These are phyloP conservation scores for Thecophora atra DNA, from an alignment of 2,888 invertebrate genomes.

Conservation along the genomic window DNA sequence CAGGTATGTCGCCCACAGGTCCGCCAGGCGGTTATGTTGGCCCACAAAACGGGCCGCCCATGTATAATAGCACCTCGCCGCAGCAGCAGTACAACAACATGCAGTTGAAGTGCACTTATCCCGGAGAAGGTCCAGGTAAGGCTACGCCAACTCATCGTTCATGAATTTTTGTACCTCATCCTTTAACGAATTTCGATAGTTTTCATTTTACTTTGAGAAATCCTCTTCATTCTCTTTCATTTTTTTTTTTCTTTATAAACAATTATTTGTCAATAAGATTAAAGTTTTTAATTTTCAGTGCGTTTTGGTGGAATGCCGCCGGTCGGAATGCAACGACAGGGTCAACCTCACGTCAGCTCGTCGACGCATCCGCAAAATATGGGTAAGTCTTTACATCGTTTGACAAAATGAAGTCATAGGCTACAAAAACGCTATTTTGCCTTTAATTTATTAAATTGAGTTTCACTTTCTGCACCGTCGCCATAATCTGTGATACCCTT, in stretches of 20 bases:
- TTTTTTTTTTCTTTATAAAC: neutral
- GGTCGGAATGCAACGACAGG: conserved; percentile 65
- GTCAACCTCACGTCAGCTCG: conserved; percentile 72
- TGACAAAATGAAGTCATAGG: too few relatives aligned
- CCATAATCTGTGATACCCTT: conserved; percentile 36
- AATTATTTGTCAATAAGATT: neutral
- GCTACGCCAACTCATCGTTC: conserved; percentile 49
- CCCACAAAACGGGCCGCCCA: conserved; percentile 63
- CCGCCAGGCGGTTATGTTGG: conserved; percentile 56
- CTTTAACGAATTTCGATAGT: neutral
- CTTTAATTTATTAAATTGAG: neutral
- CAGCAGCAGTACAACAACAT: conserved; percentile 63
- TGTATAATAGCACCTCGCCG: conserved; percentile 61
- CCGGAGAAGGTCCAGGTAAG: conserved; percentile 63
- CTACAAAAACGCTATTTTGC: too few relatives aligned
- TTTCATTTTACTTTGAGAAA: neutral
- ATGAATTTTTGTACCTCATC: conserved; percentile 40
- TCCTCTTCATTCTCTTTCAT: neutral
- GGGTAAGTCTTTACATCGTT: conserved; percentile 58
- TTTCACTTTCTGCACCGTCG: neutral
- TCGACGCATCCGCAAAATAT: conserved; percentile 74
- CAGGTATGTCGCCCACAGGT: conserved; percentile 61
- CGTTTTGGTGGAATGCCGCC: conserved; percentile 64
- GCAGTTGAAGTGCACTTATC: conserved; percentile 62
- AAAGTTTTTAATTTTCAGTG: conserved; percentile 50